Percentiles rank a stretch among this genome's conserved stretches.
phyloP scores from a whole-genome alignment of 1,140 invertebrate species.

The Nautilus pompilius region DNA sequence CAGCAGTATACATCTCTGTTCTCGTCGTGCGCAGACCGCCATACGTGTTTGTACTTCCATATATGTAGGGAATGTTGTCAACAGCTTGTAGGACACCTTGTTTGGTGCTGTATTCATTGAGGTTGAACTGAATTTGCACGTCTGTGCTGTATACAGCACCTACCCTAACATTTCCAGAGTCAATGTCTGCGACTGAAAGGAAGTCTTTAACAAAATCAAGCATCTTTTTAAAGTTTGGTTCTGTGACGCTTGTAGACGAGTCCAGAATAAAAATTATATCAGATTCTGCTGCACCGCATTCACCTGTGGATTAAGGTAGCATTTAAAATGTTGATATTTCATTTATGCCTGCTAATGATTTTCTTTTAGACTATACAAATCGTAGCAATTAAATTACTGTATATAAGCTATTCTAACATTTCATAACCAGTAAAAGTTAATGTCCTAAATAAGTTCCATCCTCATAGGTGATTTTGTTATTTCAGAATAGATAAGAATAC shows the following conservation, averaged over 20 bases:
- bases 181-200: constrained; percentile 18
- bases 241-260: constrained; percentile 24
- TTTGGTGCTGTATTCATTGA: constrained; percentile 14
- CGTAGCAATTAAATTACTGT: no score
- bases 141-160: constrained; percentile 27
- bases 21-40: constrained; percentile 23
- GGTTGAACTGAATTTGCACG: constrained; percentile 22
- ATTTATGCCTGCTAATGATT: no score
- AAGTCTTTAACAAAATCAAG: constrained; percentile 23
- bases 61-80: constrained; percentile 18
- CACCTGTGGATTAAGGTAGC: no score
- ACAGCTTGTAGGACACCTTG: constrained; percentile 14
- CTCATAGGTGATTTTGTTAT: no score
- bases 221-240: constrained; percentile 24
- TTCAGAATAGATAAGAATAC: no score
- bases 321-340: no score
- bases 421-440: no score
- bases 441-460: no score
- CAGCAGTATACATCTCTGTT: constrained; percentile 28
- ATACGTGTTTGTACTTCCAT: constrained; percentile 30
- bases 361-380: no score
- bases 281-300: constrained; percentile 5
- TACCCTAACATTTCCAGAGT: constrained; percentile 24
- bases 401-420: no score
- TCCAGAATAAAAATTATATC: constrained; percentile 25